Evolutionary conservation across 2,113 vertebrate species (phyloP).

Genomic region (Periophthalmodon schlosseri): DNA sequence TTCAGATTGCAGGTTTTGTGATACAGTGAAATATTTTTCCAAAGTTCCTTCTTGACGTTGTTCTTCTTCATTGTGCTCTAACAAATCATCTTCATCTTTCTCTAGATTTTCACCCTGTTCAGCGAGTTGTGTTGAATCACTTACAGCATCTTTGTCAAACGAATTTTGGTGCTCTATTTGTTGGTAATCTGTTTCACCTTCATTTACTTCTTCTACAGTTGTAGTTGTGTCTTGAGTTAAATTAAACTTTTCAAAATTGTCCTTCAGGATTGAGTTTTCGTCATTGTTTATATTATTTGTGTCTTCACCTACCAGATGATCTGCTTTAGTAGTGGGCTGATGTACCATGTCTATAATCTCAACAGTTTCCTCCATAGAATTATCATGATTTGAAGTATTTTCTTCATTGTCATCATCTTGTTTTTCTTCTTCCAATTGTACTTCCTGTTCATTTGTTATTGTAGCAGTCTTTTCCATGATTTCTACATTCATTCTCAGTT

Average conservation of each 20-base stretch:
- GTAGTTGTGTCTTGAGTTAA: slow-evolving; percentile 24
- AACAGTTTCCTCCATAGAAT: slow-evolving; percentile 32
- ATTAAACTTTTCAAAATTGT: slow-evolving; percentile 21
- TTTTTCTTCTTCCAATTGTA: slow-evolving; percentile 24
- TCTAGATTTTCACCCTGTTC: slow-evolving; percentile 3
- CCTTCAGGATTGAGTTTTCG: slow-evolving; percentile 8
- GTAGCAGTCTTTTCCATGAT: slow-evolving; percentile 3
- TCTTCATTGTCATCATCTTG: slow-evolving; percentile 8
- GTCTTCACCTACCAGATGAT: slow-evolving; percentile 23
- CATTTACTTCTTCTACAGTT: slow-evolving; percentile 23
- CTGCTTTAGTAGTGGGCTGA: slow-evolving; percentile 29
- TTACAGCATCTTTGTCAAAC: slow-evolving; percentile 21
- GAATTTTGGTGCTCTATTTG: slow-evolving; percentile 29
- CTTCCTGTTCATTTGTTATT: slow-evolving; percentile 13
- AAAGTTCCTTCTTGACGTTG: slow-evolving; percentile 7
- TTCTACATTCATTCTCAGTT: slow-evolving; percentile 15
- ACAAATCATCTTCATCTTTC: slow-evolving; percentile 11
- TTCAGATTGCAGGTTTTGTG: slow-evolving; percentile 13
- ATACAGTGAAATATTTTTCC: slow-evolving; percentile 29
- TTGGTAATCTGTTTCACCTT: slow-evolving; percentile 6
- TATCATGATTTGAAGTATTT: slow-evolving; percentile 28
- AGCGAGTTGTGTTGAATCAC: slow-evolving; percentile 12
- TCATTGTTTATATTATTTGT: slow-evolving; percentile 16
- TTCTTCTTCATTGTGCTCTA: slow-evolving; percentile 12
- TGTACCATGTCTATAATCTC: slow-evolving; percentile 18